Conservation (phyloP, 2,797 vertebrate species). For the Mus caroli region DNA sequence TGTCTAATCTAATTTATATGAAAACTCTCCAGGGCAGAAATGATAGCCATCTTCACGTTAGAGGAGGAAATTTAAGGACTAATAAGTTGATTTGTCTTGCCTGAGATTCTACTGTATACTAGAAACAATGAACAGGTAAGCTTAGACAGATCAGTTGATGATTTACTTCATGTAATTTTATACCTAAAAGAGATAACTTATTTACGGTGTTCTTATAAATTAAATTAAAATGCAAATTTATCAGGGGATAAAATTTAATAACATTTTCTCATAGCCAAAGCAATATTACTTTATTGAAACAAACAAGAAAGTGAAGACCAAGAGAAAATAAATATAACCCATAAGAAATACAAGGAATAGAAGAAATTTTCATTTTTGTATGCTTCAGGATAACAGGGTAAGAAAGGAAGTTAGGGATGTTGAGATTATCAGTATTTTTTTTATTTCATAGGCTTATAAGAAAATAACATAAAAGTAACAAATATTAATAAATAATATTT, state of each 20-base stretch:
- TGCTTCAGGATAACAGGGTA: neutral
- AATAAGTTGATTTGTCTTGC: conserved; percentile 25
- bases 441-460: conserved; percentile 56
- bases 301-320: conserved; percentile 66
- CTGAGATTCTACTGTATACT: conserved; percentile 30
- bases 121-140: conserved; percentile 14
- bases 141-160: conserved; percentile 18
- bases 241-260: conserved; percentile 66
- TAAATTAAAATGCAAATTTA: conserved; percentile 73
- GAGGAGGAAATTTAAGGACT: conserved; percentile 54
- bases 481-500: conserved; percentile 26
- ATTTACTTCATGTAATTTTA: conserved; percentile 53
- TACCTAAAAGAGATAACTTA: conserved; percentile 47
- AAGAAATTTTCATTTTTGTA: conserved; percentile 62
- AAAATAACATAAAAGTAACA: conserved; percentile 11
- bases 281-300: conserved; percentile 69
- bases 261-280: conserved; percentile 66
- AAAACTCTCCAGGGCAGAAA: neutral
- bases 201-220: conserved; percentile 49
- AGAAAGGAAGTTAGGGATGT: neutral
- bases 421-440: conserved; percentile 15
- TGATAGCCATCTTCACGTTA: neutral
- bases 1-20: conserved; percentile 13
- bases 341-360: conserved; percentile 59
- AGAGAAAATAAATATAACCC: conserved; percentile 65